Percentiles rank a stretch among this genome's conserved stretches.
Evolutionary conservation across 2,113 vertebrate species (phyloP).

Genomic region (Bagarius yarrelli): DNA sequence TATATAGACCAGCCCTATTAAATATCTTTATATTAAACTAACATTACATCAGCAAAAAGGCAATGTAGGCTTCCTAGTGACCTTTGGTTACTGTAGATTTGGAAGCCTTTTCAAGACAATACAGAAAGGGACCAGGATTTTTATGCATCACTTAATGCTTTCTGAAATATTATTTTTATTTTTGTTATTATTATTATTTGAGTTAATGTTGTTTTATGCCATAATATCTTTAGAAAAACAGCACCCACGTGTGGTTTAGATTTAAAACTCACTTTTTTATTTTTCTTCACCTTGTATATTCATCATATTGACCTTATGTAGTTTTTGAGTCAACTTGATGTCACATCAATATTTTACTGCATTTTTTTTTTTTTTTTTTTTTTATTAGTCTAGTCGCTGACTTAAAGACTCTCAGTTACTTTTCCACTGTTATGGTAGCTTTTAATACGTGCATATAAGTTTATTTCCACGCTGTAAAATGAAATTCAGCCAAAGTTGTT

Average conservation of each 20-base stretch:
- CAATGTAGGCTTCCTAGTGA: neutral
- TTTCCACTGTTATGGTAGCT: neutral
- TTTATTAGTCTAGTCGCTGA: neutral
- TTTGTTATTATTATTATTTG: neutral
- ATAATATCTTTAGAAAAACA: neutral
- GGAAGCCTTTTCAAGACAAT: neutral
- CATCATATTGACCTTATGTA: neutral
- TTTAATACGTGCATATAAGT: conserved; percentile 21
- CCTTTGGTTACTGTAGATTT: neutral
- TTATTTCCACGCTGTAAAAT: conserved; percentile 34
- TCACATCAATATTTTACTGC: neutral
- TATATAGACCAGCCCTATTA: neutral
- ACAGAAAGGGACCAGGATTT: too few relatives aligned
- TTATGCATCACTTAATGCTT: neutral
- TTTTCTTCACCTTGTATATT: neutral
- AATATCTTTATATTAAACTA: conserved; percentile 7
- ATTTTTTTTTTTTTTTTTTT: neutral
- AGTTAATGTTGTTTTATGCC: neutral
- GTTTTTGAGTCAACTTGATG: neutral
- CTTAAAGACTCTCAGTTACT: neutral
- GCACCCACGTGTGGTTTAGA: neutral
- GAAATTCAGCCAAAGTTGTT: conserved; percentile 27
- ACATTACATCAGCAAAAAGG: conserved; percentile 3
- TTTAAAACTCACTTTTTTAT: neutral
- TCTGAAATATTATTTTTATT: neutral